Evolutionary conservation across 2,113 vertebrate genomes (phyloP).

Genomic region (Stigmatopora nigra): DNA sequence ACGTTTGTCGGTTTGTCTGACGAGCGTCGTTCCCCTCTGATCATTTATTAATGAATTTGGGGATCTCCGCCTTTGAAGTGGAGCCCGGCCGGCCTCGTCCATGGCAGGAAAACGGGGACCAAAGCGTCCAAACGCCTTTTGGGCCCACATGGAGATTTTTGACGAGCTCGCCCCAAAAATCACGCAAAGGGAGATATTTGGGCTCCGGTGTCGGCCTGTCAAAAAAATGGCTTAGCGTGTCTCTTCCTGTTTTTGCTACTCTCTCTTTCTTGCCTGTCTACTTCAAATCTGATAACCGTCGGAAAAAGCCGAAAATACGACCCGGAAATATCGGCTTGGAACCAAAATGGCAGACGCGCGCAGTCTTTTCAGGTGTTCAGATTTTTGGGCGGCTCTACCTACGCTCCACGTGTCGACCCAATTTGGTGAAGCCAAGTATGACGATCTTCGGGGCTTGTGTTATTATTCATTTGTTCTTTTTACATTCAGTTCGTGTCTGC

Average conservation of each 20-base stretch:
- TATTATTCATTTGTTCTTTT: no score
- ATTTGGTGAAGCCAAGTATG: no score
- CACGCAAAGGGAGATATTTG: no score
- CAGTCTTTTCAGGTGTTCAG: background rate
- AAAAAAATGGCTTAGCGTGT: no score
- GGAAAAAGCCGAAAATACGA: background rate
- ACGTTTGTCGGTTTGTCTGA: conserved; percentile 16
- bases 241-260: no score
- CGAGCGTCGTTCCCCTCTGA: conserved; percentile 2
- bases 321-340: background rate
- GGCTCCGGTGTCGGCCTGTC: no score
- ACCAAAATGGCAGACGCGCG: background rate
- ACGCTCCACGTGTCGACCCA: background rate
- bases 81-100: conserved; percentile 32
- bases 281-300: no score
- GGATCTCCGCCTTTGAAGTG: conserved; percentile 55
- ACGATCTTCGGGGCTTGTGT: no score
- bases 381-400: background rate
- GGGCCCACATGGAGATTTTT: no score
- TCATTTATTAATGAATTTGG: conserved; percentile 59
- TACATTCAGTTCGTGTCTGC: no score
- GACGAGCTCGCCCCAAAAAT: no score
- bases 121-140: conserved; percentile 49
- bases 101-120: conserved; percentile 45
- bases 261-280: no score